Base-by-base conservation (phyloP, 2,888 invertebrate species). In the Stenurella melanura region DNA sequence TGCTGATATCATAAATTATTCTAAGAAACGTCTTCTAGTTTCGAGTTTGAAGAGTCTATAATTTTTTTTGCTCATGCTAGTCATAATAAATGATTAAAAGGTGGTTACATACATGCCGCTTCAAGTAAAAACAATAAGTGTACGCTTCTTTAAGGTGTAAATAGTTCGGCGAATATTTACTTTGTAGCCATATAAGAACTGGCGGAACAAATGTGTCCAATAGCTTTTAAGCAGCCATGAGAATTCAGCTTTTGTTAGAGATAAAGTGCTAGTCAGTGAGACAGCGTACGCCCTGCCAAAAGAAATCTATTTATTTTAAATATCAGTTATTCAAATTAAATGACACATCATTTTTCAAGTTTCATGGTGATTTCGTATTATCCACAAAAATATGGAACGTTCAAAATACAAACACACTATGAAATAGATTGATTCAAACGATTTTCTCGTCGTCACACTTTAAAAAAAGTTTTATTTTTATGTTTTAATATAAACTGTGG, bases 201-300 rank as follows among this genome's bases (percentile, higher is more conserved):
- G 81, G 82, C 87, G 85, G 84, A 80, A 84, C 87, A 84, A 87
- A 88, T 85, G 83, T 85, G 86, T 79, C 86, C 87, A 87, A 87
- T 87, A 88, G 87, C 86, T 86, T 87, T 86, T 87, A 88, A 88
- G 88, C 86, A 88, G 87, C 85, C 87, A 87, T 87, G 88, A 88
- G 87, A 88, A 87, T 86, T 83, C 82, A 80, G 77, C 85, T 85
- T 85, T 87, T 86, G 86, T 87, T 83, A 78, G 77, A 76, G 80
- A 77, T 77, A 80, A 81, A 83, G 75, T 81, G 84, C 79, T 75
- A 60, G 66, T 64, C 64, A 66, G 60, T 64, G 50, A 66, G 42
- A 19, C 76, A 75, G 74, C 78, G 80, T 80, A 81, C 79, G 80
- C 78, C 80, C 72, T 61, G 56, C 75, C 54, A 42, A 63, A 76